These are phyloP conservation scores for Halcyon leucocephala DNA, from an alignment of 2,797 vertebrate species.

Conservation along the genomic window DNA sequence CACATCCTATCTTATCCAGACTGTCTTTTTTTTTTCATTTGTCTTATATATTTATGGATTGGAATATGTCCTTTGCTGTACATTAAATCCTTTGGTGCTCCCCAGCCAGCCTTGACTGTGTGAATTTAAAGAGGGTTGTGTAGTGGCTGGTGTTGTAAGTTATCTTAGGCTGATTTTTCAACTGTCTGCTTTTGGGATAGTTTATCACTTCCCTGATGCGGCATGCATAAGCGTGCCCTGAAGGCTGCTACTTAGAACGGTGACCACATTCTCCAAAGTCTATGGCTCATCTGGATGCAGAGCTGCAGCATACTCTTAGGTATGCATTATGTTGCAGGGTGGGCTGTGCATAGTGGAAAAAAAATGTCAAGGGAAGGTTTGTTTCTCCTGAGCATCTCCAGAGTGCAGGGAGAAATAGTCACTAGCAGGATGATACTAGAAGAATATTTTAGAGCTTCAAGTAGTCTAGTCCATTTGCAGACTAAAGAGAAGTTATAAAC, in stretches of 20 bases:
- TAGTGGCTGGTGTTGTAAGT: neutral
- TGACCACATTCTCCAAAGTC: neutral
- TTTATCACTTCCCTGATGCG: neutral
- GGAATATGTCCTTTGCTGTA: conserved; percentile 14
- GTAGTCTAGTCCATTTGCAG: neutral
- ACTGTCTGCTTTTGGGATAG: neutral
- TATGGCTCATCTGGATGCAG: neutral
- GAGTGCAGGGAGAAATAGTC: neutral
- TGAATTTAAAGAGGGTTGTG: conserved; percentile 10
- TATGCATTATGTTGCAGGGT: neutral
- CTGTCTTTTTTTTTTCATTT: neutral
- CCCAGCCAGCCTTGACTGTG: conserved; percentile 4
- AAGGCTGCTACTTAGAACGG: neutral
- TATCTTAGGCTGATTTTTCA: neutral
- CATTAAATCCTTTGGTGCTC: conserved; percentile 38
- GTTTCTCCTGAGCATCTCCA: neutral
- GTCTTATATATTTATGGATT: conserved; percentile 18
- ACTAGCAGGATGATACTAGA: neutral
- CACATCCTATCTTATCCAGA: neutral
- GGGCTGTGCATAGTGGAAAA: rapidly evolving
- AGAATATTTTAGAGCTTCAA: neutral
- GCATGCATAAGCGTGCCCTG: neutral
- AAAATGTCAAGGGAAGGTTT: neutral
- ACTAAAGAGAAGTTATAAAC: neutral
- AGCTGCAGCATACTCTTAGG: neutral